A percentile compares a stretch with the other conserved stretches of the same genome.
Evolutionary conservation across 2,888 invertebrate genomes (phyloP).

Genomic region (Byasa hedistus): DNA sequence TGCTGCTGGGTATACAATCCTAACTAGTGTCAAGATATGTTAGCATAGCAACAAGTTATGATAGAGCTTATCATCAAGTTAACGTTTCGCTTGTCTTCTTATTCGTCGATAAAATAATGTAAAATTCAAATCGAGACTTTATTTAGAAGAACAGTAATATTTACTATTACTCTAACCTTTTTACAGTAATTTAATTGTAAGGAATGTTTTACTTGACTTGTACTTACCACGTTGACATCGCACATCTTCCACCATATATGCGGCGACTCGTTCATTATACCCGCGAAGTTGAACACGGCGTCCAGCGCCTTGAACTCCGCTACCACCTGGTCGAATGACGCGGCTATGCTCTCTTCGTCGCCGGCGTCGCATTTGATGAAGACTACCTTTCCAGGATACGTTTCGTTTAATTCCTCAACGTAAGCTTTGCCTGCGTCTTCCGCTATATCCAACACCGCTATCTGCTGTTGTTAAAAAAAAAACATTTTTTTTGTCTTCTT

Average conservation of each 20-base stretch:
- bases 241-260: conserved; percentile 46
- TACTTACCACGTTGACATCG: conserved; percentile 51
- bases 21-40: too few species aligned
- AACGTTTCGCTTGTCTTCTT: too few species aligned
- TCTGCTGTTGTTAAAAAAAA: conserved; percentile 36
- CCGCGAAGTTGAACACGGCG: conserved; percentile 56
- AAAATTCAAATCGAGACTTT: too few species aligned
- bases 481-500: too few species aligned
- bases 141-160: too few species aligned
- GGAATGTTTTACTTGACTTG: not conserved
- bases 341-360: conserved; percentile 44
- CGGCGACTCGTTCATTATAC: conserved; percentile 49
- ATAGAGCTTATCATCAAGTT: too few species aligned
- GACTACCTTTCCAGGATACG: conserved; percentile 39
- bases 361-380: conserved; percentile 53
- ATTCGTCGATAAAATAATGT: too few species aligned
- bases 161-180: too few species aligned
- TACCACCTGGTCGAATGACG: conserved; percentile 44
- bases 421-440: conserved; percentile 44
- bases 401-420: conserved; percentile 40
- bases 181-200: not conserved
- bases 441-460: conserved; percentile 49
- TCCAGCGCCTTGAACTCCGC: conserved; percentile 44
- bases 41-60: too few species aligned
- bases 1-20: too few species aligned